Percentiles rank a stretch among this genome's conserved stretches.
phyloP scores from a whole-genome alignment of 2,888 invertebrate genomes.

The Rhagium mordax region DNA sequence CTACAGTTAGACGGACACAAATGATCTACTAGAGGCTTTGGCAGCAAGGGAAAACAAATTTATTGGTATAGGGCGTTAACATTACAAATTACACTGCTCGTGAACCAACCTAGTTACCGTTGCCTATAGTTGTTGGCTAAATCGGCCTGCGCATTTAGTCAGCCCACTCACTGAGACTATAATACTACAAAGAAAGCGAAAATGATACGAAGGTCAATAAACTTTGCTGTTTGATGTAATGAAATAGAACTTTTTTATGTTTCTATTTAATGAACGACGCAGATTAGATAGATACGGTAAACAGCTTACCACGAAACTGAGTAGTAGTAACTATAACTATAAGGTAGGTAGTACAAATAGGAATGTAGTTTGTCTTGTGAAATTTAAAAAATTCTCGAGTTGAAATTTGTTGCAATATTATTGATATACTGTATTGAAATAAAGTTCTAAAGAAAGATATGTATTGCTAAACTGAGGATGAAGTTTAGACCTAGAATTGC shows the following conservation, averaged over 20 bases:
- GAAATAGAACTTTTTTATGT: neutral
- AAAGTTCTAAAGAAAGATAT: no score
- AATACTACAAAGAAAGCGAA: conserved; percentile 3
- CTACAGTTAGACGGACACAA: neutral
- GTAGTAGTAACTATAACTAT: no score
- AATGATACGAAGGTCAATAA: conserved; percentile 2
- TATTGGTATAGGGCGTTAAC: neutral
- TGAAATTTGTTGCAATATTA: no score
- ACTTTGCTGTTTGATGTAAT: neutral
- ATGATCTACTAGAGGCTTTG: neutral
- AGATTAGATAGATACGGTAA: neutral
- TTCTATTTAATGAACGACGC: neutral
- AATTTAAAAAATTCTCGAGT: no score
- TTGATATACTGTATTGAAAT: no score
- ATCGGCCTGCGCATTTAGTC: neutral
- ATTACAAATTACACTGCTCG: neutral
- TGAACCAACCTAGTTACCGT: conserved; percentile 6
- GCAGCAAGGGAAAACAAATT: neutral
- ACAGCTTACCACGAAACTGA: neutral
- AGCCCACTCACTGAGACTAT: neutral
- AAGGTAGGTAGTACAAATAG: no score
- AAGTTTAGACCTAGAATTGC: no score
- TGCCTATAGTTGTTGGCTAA: neutral
- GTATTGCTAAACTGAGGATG: no score
- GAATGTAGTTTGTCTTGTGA: no score